Base-by-base conservation (phyloP, 1,140 invertebrate species). In the Platyura marginata region DNA sequence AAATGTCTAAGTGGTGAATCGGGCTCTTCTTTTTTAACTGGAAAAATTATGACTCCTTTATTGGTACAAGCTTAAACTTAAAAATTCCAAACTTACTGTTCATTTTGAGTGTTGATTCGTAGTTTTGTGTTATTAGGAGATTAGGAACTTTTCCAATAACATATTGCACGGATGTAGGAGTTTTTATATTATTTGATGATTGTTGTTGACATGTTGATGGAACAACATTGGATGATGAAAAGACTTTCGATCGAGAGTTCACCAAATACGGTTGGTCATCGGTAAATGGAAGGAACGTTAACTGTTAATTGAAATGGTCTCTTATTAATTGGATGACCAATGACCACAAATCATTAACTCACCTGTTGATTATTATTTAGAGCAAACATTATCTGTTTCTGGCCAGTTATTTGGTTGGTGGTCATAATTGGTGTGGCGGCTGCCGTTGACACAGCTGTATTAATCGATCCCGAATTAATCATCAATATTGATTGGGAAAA, bases 301-400 rank as follows among this genome's bases (percentile, higher is more conserved):
- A 9, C 34, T 36, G 34, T n/a, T n/a, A 11, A 36, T 9, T 5
- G 34, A n/a, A 9, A 10, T n/a, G 9, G 15, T 9, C 15, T 36
- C 6, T 29, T 29, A 29, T 29, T 29, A 13, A 8, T 29, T 8
- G 13, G 25, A 8, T 8, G 25, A 29, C 25, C 6, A 29, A 29
- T 29, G 6, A 36, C 6, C 13, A 29, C 25, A 29, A 29, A 29
- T 29, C n/a, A n/a, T n/a, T 36, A 18, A n/a, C 34, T 11, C 15
- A 37, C 36, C 36, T 38, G 21, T 29, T 38, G 37, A 38, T 32
- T 39, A 11, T n/a, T 16, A 43, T 43, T 43, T 6, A 37, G 2
- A 13, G 21, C 8, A 19, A 44, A 38, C 42, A 44, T 44, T 11
- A 44, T 38, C 13, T 38, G 42, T 39, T 44, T 44, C 15, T 44